phyloP scores from a whole-genome alignment of 2,888 invertebrate species.

The Yponomeuta plumbellus region DNA sequence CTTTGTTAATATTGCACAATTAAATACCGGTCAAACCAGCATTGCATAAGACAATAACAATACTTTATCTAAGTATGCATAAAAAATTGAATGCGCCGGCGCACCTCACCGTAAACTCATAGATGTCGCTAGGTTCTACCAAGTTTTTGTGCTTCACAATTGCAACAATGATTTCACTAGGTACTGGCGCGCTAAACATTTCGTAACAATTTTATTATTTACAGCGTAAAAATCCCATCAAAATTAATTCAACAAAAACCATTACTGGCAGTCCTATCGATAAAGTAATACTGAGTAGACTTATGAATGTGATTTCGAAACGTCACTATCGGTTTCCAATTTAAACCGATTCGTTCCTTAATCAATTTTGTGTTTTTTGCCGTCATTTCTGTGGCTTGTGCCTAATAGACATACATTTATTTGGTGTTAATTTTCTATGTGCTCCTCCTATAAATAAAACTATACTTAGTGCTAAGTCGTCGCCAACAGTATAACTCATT shows the following conservation, averaged over 20 bases:
- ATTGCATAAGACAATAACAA: background rate
- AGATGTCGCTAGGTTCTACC: slow-evolving; percentile 47
- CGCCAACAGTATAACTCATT: slow-evolving; percentile 42
- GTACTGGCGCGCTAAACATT: slow-evolving; percentile 36
- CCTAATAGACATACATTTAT: slow-evolving; percentile 14
- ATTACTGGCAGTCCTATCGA: slow-evolving; percentile 71
- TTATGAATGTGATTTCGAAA: slow-evolving; percentile 76
- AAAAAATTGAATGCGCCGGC: slow-evolving; percentile 54
- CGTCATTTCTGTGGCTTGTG: slow-evolving; percentile 54
- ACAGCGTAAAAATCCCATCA: slow-evolving; percentile 74
- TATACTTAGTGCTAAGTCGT: slow-evolving; percentile 55
- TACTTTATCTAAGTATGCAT: background rate
- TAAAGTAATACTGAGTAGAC: slow-evolving; percentile 68
- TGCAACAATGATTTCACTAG: background rate
- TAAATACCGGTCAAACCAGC: background rate
- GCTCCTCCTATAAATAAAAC: slow-evolving; percentile 31
- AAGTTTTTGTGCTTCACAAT: slow-evolving; percentile 23
- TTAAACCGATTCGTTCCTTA: slow-evolving; percentile 76
- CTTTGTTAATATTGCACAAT: slow-evolving; percentile 30
- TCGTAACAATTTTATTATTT: slow-evolving; percentile 71
- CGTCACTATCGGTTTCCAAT: slow-evolving; percentile 76
- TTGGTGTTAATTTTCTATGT: slow-evolving; percentile 13
- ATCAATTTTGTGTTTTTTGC: slow-evolving; percentile 71
- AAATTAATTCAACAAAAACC: slow-evolving; percentile 75
- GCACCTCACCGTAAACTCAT: slow-evolving; percentile 32